Percentiles rank a stretch among this genome's conserved stretches.
Conservation (phyloP, 2,888 invertebrate species). For the Taphrorychus bicolor region DNA sequence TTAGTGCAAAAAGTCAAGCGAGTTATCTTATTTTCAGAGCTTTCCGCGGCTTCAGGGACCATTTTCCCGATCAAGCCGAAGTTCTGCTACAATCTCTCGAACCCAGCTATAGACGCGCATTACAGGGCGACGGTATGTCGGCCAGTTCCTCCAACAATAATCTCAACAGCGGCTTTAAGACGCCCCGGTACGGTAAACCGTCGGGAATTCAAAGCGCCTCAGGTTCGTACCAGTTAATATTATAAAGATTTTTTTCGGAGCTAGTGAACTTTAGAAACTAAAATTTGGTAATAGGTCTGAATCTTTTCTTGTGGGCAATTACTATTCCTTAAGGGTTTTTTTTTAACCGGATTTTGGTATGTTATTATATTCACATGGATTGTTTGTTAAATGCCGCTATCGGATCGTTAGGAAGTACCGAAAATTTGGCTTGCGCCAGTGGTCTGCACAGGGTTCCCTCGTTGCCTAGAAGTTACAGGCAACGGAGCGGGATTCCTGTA, state of each 20-base stretch:
- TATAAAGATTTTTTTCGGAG: too few relatives aligned
- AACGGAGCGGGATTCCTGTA: slow-evolving; percentile 68
- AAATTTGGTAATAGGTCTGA: too few relatives aligned
- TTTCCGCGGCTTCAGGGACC: slow-evolving; percentile 88
- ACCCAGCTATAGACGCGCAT: slow-evolving; percentile 72
- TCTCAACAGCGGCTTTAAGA: slow-evolving; percentile 49
- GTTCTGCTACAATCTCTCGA: slow-evolving; percentile 83
- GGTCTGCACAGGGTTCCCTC: slow-evolving; percentile 66
- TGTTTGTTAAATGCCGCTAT: neutral
- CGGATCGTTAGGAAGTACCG: slow-evolving; percentile 65
- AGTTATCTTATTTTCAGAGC: too few relatives aligned
- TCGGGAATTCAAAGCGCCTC: slow-evolving; percentile 57
- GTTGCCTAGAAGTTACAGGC: slow-evolving; percentile 66
- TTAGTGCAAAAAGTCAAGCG: too few relatives aligned
- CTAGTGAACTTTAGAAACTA: too few relatives aligned
- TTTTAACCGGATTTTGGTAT: slow-evolving; percentile 1
- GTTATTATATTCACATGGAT: neutral
- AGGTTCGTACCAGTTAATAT: slow-evolving; percentile 57
- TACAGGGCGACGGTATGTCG: slow-evolving; percentile 66
- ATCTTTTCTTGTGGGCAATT: too few relatives aligned
- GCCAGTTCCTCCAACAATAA: slow-evolving; percentile 65
- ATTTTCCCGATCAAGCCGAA: slow-evolving; percentile 92
- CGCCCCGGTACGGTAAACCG: slow-evolving; percentile 27
- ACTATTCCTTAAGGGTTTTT: too few relatives aligned
- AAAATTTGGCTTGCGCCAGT: slow-evolving; percentile 64